These are phyloP conservation scores for Diploscapter pachys DNA, from an alignment of 1,140 invertebrate genomes.

Conservation along the genomic window DNA sequence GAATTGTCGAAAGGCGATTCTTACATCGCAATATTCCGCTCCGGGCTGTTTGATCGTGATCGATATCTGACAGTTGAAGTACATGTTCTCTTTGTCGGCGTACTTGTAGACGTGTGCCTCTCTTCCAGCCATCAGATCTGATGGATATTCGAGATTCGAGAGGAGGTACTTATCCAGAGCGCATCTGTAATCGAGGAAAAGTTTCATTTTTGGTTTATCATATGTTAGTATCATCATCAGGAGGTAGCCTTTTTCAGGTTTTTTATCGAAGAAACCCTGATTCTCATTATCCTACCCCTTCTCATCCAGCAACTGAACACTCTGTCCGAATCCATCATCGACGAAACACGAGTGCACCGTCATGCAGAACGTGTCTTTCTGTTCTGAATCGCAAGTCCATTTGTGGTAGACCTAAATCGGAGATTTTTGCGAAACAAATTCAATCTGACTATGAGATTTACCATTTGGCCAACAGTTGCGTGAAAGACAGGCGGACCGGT, in stretches of 20 bases:
- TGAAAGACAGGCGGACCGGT: constrained; percentile 54
- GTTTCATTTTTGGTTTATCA: no score
- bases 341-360: constrained; percentile 53
- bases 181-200: constrained; percentile 40
- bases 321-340: constrained; percentile 54
- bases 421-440: neutral
- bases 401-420: constrained; percentile 49
- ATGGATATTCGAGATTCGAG: constrained; percentile 53
- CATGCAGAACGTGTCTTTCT: constrained; percentile 56
- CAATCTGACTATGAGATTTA: constrained; percentile 8
- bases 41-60: constrained; percentile 54
- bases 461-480: constrained; percentile 58
- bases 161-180: constrained; percentile 55
- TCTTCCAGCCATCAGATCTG: constrained; percentile 57
- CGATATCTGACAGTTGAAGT: constrained; percentile 57
- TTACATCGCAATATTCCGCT: constrained; percentile 47
- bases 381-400: constrained; percentile 57
- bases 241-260: neutral
- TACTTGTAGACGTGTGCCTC: constrained; percentile 59
- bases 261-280: neutral
- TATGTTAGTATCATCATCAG: no score
- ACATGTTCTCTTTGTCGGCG: constrained; percentile 53
- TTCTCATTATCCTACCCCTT: constrained; percentile 43
- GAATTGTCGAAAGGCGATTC: neutral
- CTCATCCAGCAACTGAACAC: constrained; percentile 51